phyloP scores from a whole-genome alignment of 2,797 vertebrate genomes.

The Leptoclinus maculatus region DNA sequence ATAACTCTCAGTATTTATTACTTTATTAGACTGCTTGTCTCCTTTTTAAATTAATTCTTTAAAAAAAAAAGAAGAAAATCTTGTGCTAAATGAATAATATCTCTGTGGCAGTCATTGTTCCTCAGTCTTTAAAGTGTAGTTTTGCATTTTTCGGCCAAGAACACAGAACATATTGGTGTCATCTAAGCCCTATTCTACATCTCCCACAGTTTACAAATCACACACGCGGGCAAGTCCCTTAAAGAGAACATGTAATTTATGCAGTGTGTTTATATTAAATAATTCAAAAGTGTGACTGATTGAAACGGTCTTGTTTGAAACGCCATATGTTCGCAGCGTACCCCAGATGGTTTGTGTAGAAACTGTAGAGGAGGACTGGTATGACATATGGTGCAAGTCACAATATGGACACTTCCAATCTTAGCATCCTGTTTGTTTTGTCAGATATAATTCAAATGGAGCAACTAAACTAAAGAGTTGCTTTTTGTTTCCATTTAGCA shows the following conservation, averaged over 20 bases:
- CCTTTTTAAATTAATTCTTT: background rate
- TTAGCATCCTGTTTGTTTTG: conserved; percentile 24
- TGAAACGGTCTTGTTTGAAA: conserved; percentile 70
- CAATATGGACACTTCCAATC: conserved; percentile 53
- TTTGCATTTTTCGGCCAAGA: conserved; percentile 17
- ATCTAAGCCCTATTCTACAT: background rate
- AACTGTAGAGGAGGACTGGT: conserved; percentile 48
- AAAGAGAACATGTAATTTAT: conserved; percentile 63
- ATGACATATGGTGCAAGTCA: conserved; percentile 76
- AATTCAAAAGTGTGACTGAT: conserved; percentile 69
- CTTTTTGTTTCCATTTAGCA: conserved; percentile 77
- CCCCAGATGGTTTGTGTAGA: conserved; percentile 78
- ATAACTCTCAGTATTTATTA: background rate
- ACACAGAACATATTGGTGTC: conserved; percentile 25
- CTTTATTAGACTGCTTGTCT: conserved; percentile 14
- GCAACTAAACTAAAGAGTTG: background rate
- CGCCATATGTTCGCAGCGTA: conserved; percentile 76
- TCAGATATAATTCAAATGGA: conserved; percentile 19
- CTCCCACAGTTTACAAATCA: conserved; percentile 45
- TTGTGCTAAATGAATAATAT: background rate
- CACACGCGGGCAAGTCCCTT: conserved; percentile 25
- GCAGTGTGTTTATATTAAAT: conserved; percentile 67
- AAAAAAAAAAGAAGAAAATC: background rate
- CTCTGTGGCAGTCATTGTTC: background rate
- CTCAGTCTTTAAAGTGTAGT: conserved; percentile 9